Conservation (phyloP, 2,113 vertebrate species). For the Aspidoscelis tigris region DNA sequence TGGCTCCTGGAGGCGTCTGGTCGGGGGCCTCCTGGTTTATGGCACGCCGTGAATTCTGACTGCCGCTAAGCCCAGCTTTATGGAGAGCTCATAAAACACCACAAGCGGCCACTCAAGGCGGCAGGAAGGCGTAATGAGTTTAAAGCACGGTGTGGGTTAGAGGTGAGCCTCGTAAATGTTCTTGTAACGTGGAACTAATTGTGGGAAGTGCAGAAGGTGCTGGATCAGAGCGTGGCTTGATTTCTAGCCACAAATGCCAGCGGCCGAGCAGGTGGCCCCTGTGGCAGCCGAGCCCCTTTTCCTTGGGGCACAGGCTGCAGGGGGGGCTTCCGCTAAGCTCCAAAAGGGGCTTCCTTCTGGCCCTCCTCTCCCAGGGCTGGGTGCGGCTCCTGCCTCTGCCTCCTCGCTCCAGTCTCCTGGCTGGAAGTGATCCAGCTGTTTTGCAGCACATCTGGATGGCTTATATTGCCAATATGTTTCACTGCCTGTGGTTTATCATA, state of each 20-base stretch:
- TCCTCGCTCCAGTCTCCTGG: too few species aligned
- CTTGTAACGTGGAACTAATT: background rate
- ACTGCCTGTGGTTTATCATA: too few species aligned
- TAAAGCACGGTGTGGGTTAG: conserved; percentile 14
- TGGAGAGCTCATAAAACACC: background rate
- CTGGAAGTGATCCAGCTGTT: too few species aligned
- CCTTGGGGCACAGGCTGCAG: too few species aligned
- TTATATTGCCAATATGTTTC: too few species aligned
- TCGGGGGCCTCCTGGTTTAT: background rate
- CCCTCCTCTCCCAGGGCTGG: too few species aligned
- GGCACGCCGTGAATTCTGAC: background rate
- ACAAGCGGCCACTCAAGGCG: background rate
- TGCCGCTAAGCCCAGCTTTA: conserved; percentile 19
- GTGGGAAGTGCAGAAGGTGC: background rate
- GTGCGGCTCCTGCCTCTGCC: too few species aligned
- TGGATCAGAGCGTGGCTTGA: background rate
- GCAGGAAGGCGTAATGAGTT: conserved; percentile 14
- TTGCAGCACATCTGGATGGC: too few species aligned
- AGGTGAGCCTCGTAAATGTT: conserved; percentile 7
- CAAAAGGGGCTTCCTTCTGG: too few species aligned
- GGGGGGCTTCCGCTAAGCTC: too few species aligned
- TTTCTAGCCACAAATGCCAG: background rate
- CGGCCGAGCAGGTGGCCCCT: too few species aligned
- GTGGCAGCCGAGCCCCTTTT: too few species aligned
- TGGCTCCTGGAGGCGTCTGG: background rate